A percentile compares a stretch with the other conserved stretches of the same genome.
phyloP scores from a whole-genome alignment of 2,113 vertebrate species.

The Gambusia affinis region DNA sequence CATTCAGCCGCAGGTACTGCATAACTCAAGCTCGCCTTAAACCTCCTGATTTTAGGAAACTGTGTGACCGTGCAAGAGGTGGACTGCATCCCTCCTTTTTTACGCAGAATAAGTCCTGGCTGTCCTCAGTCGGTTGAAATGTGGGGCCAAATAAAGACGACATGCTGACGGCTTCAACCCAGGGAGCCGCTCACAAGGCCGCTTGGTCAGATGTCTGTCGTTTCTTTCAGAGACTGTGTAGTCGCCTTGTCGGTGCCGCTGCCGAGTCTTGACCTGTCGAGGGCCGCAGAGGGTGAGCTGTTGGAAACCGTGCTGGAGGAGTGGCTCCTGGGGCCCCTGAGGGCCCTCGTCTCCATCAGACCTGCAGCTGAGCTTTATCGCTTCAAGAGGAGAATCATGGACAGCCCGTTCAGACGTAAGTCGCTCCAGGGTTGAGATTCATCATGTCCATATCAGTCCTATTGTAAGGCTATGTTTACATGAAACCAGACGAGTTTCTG shows the following conservation, averaged over 20 bases:
- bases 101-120: background rate
- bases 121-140: background rate
- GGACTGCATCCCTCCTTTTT: background rate
- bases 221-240: conserved; percentile 73
- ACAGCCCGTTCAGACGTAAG: conserved; percentile 80
- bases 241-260: conserved; percentile 74
- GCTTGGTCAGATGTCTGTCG: background rate
- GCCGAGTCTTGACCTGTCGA: conserved; percentile 52
- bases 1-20: conserved; percentile 70
- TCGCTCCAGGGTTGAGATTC: background rate
- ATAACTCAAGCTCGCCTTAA: conserved; percentile 15
- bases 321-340: conserved; percentile 80
- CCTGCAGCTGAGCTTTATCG: conserved; percentile 79
- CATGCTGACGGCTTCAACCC: background rate
- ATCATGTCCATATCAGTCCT: background rate
- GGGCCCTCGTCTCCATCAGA: conserved; percentile 66
- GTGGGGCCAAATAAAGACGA: background rate
- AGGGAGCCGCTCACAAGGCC: background rate
- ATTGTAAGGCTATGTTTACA: background rate
- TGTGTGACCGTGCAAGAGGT: background rate
- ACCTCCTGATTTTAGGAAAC: background rate
- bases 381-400: conserved; percentile 82
- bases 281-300: conserved; percentile 66
- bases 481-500: no score
- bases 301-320: conserved; percentile 83